These are phyloP conservation scores for Cyprinodon variegatus DNA, from an alignment of 2,113 vertebrate genomes.

Conservation along the genomic window DNA sequence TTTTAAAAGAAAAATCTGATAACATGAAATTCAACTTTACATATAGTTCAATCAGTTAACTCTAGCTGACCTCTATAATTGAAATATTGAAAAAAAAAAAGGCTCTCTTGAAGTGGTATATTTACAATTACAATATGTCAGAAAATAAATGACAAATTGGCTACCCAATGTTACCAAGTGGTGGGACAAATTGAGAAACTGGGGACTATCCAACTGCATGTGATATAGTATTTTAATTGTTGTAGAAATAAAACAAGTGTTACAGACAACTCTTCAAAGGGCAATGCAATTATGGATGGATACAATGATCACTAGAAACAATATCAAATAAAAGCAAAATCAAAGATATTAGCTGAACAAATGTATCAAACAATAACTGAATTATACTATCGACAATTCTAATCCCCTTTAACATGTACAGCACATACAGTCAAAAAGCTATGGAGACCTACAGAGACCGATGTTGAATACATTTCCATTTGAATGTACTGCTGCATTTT, in stretches of 20 bases:
- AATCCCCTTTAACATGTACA: slow-evolving; percentile 55
- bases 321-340: slow-evolving; percentile 1
- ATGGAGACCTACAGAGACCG: slow-evolving; percentile 19
- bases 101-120: no score
- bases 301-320: slow-evolving; percentile 1
- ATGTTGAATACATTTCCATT: slow-evolving; percentile 67
- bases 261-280: background rate
- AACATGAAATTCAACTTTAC: no score
- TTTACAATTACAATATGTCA: background rate
- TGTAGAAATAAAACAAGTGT: background rate
- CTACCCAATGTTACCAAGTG: no score
- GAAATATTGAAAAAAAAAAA: no score
- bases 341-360: slow-evolving; percentile 28
- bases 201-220: background rate
- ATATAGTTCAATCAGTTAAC: no score
- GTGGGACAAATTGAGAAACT: background rate
- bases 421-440: slow-evolving; percentile 69
- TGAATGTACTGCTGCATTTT: slow-evolving; percentile 62
- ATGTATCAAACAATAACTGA: slow-evolving; percentile 19
- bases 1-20: no score
- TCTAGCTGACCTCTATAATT: no score
- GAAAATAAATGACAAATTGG: background rate
- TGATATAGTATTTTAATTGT: background rate
- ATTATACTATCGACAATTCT: slow-evolving; percentile 31
- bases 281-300: background rate